Conservation (phyloP, 2,888 invertebrate genomes). For the Meiosimyza platycephala region DNA sequence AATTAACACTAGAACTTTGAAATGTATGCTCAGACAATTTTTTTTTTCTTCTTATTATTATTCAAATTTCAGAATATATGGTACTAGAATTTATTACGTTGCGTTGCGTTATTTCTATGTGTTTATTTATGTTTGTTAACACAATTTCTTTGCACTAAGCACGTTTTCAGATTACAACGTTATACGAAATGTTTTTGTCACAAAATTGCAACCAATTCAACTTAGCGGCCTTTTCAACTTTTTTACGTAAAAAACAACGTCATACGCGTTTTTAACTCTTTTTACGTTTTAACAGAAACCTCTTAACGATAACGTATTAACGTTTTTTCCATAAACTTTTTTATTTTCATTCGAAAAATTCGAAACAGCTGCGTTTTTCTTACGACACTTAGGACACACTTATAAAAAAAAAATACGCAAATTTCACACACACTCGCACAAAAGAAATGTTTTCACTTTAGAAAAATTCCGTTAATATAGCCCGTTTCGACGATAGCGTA, state of each 20-base stretch:
- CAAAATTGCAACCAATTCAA: too few species aligned
- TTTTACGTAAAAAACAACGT: slow-evolving; percentile 34
- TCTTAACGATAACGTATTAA: too few species aligned
- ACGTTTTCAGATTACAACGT: slow-evolving; percentile 27
- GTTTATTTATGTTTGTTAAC: slow-evolving; percentile 34
- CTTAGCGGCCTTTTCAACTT: slow-evolving; percentile 23
- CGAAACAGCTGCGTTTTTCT: background rate
- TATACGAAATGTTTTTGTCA: slow-evolving; percentile 33
- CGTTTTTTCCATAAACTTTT: too few species aligned
- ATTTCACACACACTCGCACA: slow-evolving; percentile 1
- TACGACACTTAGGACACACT: background rate
- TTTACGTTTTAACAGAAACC: slow-evolving; percentile 21
- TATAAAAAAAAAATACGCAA: too few species aligned
- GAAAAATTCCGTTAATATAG: background rate
- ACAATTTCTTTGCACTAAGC: slow-evolving; percentile 29
- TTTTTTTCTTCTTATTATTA: too few species aligned
- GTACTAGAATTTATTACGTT: too few species aligned
- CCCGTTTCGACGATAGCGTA: slow-evolving; percentile 14
- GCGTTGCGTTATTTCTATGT: slow-evolving; percentile 38
- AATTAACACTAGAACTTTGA: too few species aligned
- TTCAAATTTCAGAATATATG: too few species aligned
- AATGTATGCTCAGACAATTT: too few species aligned
- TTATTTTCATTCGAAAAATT: too few species aligned
- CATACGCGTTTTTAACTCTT: background rate
- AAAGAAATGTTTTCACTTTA: slow-evolving; percentile 24